Conservation (phyloP, 2,113 vertebrate species). For the Petrocephalus microphthalmus region DNA sequence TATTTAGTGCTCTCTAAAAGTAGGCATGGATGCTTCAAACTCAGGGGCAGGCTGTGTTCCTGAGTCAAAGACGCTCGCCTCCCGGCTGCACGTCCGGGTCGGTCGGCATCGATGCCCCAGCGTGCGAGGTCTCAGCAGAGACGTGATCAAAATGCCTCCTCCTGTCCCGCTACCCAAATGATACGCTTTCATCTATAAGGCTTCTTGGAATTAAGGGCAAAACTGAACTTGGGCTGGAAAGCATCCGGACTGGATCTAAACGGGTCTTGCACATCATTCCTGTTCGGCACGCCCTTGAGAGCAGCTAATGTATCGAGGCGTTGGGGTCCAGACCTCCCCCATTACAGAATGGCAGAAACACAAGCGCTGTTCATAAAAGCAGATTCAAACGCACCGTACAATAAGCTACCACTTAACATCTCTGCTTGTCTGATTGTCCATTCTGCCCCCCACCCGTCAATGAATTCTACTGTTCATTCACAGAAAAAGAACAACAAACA, state of each 20-base stretch:
- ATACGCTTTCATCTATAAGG: slow-evolving; percentile 14
- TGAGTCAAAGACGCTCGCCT: neutral
- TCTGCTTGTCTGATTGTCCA: neutral
- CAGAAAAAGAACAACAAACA: slow-evolving; percentile 12
- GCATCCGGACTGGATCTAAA: neutral
- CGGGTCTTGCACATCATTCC: neutral
- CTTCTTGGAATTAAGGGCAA: neutral
- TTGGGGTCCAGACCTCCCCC: neutral
- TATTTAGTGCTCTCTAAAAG: neutral
- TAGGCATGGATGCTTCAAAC: neutral
- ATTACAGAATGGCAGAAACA: neutral
- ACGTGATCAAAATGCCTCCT: neutral
- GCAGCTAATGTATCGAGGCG: neutral
- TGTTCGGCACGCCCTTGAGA: neutral
- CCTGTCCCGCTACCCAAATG: neutral
- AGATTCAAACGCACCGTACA: neutral
- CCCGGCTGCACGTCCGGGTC: neutral
- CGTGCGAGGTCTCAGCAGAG: neutral
- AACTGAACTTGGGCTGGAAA: neutral
- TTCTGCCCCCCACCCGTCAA: neutral
- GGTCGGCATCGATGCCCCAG: neutral
- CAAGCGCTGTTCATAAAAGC: neutral
- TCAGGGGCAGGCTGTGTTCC: neutral
- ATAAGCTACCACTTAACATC: neutral
- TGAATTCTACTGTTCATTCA: slow-evolving; percentile 12